These are phyloP conservation scores for Hydrocynus forskahlii DNA, from an alignment of 2,797 vertebrate genomes.

Conservation along the genomic window DNA sequence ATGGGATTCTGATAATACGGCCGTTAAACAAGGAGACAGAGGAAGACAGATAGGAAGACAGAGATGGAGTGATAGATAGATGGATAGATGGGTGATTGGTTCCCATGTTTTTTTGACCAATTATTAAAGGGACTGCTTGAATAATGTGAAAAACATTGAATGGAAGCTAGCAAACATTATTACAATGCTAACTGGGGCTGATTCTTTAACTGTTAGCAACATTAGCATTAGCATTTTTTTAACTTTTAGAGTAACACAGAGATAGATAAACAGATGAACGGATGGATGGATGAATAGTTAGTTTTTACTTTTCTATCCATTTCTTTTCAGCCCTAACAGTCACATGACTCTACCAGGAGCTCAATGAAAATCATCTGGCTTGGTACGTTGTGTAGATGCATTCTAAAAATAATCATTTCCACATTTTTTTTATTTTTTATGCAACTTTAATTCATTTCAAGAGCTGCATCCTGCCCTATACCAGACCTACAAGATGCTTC, in stretches of 20 bases:
- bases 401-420: not conserved
- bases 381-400: not conserved
- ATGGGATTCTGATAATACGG: not conserved
- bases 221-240: too few species aligned
- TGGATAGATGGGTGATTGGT: not conserved
- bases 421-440: too few species aligned
- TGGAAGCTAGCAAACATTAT: too few species aligned
- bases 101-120: too few species aligned
- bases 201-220: too few species aligned
- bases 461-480: not conserved
- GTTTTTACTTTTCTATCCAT: not conserved
- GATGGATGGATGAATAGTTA: not conserved
- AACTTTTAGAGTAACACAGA: too few species aligned
- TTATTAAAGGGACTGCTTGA: too few species aligned
- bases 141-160: too few species aligned
- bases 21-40: not conserved
- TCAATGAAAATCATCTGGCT: not conserved
- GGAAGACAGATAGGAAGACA: not conserved
- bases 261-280: not conserved
- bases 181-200: too few species aligned
- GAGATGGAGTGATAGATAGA: not conserved
- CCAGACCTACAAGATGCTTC: not conserved
- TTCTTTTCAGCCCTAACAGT: not conserved
- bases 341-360: not conserved
- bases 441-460: too few species aligned